Conservation (phyloP, 2,888 invertebrate species). For the Meteorus cinctellus region DNA sequence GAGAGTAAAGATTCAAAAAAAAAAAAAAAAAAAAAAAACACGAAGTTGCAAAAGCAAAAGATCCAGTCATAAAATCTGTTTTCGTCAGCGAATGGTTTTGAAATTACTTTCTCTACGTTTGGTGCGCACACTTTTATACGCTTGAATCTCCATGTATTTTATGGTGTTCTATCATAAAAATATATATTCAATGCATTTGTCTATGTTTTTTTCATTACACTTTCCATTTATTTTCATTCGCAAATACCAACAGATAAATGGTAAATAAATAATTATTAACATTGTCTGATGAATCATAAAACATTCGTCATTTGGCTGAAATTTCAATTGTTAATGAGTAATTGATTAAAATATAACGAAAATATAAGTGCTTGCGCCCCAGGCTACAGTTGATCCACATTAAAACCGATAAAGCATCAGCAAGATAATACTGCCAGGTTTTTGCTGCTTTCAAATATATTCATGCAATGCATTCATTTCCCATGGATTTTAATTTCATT, state of each 20-base stretch:
- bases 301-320: too few relatives aligned
- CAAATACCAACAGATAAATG: too few relatives aligned
- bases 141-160: background rate
- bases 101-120: conserved; percentile 26
- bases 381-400: background rate
- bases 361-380: background rate
- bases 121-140: conserved; percentile 26
- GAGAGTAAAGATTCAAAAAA: conserved; percentile 17
- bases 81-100: conserved; percentile 34
- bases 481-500: background rate
- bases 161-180: background rate
- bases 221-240: too few relatives aligned
- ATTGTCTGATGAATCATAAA: too few relatives aligned
- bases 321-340: too few relatives aligned
- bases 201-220: too few relatives aligned
- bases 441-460: background rate
- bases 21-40: background rate
- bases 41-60: conserved; percentile 18
- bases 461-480: background rate
- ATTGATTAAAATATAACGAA: background rate
- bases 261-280: too few relatives aligned
- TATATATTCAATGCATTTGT: too few relatives aligned
- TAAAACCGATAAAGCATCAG: background rate
- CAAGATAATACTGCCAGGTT: background rate
- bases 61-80: conserved; percentile 44